Percentiles rank a stretch among this genome's conserved stretches.
phyloP scores from a whole-genome alignment of 2,797 vertebrate species.

The Petrocephalus schoutedeni region DNA sequence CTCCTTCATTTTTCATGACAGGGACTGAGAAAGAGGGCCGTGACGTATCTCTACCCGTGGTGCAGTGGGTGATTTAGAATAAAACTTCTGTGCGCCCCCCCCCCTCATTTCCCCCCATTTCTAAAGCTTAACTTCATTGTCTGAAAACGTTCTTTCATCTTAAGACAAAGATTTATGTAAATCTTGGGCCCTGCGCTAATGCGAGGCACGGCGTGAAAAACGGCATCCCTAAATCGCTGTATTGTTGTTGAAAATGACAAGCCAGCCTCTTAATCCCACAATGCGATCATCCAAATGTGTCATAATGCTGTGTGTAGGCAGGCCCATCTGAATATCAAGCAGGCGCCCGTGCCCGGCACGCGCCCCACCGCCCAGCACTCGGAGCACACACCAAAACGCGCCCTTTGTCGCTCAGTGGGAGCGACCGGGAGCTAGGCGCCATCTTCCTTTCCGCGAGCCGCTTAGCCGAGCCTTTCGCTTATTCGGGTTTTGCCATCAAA shows the following conservation, averaged over 20 bases:
- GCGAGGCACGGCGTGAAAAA: constrained; percentile 68
- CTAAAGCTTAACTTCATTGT: constrained; percentile 76
- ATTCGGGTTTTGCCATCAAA: constrained; percentile 36
- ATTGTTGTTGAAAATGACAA: constrained; percentile 79
- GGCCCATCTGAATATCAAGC: constrained; percentile 68
- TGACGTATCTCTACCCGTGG: constrained; percentile 51
- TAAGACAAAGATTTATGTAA: constrained; percentile 82
- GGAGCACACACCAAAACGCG: constrained; percentile 39
- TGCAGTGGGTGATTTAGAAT: constrained; percentile 60
- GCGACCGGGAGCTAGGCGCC: not conserved
- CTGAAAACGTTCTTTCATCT: constrained; percentile 71
- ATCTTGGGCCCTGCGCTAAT: constrained; percentile 71
- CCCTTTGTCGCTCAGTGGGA: constrained; percentile 46
- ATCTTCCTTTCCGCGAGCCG: constrained; percentile 26
- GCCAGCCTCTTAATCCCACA: constrained; percentile 75
- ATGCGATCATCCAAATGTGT: constrained; percentile 74
- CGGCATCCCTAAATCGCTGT: constrained; percentile 71
- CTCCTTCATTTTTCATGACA: constrained; percentile 35
- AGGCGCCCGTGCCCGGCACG: constrained; percentile 53
- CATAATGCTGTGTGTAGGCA: constrained; percentile 72
- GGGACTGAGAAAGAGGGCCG: constrained; percentile 33
- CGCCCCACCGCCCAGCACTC: constrained; percentile 40
- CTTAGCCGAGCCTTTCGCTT: constrained; percentile 35
- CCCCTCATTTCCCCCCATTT: constrained; percentile 44
- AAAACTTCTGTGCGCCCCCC: constrained; percentile 39